phyloP scores from a whole-genome alignment of 35 echinoderm and acorn worm genomes.

The Acanthaster planci region DNA sequence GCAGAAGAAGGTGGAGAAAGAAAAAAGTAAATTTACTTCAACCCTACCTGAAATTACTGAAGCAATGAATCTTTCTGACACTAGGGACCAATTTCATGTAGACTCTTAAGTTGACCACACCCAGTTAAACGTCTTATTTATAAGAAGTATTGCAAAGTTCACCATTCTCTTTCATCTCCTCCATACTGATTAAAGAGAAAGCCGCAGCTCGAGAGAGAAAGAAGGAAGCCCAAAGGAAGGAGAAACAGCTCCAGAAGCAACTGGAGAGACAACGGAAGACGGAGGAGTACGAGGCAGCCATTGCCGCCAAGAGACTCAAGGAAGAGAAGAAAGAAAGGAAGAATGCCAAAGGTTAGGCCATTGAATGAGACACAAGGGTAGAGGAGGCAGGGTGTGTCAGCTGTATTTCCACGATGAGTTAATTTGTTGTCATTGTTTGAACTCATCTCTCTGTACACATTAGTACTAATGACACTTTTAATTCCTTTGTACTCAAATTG shows the following conservation, averaged over 20 bases:
- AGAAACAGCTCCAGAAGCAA: conserved; percentile 64
- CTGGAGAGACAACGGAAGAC: conserved; percentile 65
- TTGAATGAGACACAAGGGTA: too few species aligned
- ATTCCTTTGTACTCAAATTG: too few species aligned
- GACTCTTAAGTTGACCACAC: too few species aligned
- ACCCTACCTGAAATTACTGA: too few species aligned
- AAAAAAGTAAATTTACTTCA: conserved; percentile 33
- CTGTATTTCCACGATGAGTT: too few species aligned
- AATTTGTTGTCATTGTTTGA: too few species aligned
- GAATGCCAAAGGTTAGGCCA: conserved; percentile 1
- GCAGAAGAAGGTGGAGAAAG: conserved; percentile 40
- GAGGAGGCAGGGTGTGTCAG: too few species aligned
- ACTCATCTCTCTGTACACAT: background rate
- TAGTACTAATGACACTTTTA: too few species aligned
- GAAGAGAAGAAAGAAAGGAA: conserved; percentile 39
- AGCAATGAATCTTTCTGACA: too few species aligned
- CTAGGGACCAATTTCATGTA: too few species aligned
- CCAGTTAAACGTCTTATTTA: too few species aligned
- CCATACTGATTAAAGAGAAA: background rate
- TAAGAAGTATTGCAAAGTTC: background rate
- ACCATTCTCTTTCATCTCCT: too few species aligned
- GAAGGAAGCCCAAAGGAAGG: conserved; percentile 45
- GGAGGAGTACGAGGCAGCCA: conserved; percentile 58
- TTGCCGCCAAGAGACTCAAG: conserved; percentile 48
- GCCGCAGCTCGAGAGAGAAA: conserved; percentile 53